phyloP scores from a whole-genome alignment of 2,888 invertebrate genomes.

The Epinotia bilunana region DNA sequence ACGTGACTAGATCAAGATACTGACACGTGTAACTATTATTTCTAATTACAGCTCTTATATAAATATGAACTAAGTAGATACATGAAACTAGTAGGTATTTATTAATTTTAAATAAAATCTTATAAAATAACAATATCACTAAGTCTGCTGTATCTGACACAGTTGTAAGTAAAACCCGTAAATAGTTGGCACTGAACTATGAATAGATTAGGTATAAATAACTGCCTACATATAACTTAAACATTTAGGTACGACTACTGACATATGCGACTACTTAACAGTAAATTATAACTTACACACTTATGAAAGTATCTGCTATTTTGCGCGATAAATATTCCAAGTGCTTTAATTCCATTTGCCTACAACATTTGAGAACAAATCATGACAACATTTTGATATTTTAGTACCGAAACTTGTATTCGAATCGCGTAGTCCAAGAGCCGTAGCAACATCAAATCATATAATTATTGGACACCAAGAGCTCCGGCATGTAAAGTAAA shows the following conservation, averaged over 20 bases:
- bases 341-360: slow-evolving; percentile 14
- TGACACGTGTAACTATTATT: slow-evolving; percentile 46
- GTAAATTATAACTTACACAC: slow-evolving; percentile 11
- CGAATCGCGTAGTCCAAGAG: slow-evolving; percentile 23
- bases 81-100: slow-evolving; percentile 16
- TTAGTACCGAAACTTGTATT: slow-evolving; percentile 5
- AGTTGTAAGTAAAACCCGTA: slow-evolving; percentile 40
- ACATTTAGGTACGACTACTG: neutral
- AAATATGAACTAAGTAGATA: slow-evolving; percentile 13
- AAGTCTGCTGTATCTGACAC: slow-evolving; percentile 8
- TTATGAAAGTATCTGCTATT: slow-evolving; percentile 8
- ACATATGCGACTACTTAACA: slow-evolving; percentile 12
- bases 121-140: slow-evolving; percentile 32
- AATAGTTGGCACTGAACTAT: slow-evolving; percentile 32
- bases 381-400: slow-evolving; percentile 21
- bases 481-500: neutral
- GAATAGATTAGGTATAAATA: slow-evolving; percentile 11
- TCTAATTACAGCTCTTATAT: slow-evolving; percentile 33
- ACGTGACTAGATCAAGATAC: slow-evolving; percentile 60
- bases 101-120: slow-evolving; percentile 19
- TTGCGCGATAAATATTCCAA: slow-evolving; percentile 12
- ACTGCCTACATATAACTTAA: slow-evolving; percentile 13
- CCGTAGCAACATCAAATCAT: slow-evolving; percentile 12
- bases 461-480: neutral
- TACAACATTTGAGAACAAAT: slow-evolving; percentile 20